phyloP scores from a whole-genome alignment of 2,888 invertebrate species.

The Sabatieria punctata region DNA sequence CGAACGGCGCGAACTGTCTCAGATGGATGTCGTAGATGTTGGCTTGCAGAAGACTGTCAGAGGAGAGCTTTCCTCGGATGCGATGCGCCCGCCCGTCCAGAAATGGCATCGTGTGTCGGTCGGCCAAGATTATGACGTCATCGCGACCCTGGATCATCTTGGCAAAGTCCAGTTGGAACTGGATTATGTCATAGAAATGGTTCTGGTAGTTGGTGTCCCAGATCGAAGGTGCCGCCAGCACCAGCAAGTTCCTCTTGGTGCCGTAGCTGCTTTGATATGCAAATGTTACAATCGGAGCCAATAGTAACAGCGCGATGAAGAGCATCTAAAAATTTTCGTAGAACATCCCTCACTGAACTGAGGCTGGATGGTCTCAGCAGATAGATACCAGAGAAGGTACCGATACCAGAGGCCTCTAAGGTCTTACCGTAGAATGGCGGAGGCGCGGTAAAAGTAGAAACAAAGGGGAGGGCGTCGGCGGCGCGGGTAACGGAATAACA shows the following conservation, averaged over 20 bases:
- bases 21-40: conserved; percentile 17
- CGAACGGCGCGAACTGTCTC: conserved; percentile 17
- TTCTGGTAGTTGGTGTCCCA: conserved; percentile 18
- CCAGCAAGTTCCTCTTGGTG: conserved; percentile 12
- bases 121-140: conserved; percentile 19
- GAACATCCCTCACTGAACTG: no score
- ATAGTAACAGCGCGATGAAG: no score
- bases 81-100: conserved; percentile 14
- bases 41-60: conserved; percentile 13
- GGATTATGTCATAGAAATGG: conserved; percentile 15
- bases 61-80: conserved; percentile 13
- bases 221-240: conserved; percentile 18
- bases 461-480: no score
- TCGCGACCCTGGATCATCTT: conserved; percentile 16
- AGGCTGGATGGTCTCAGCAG: no score
- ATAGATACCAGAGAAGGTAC: no score
- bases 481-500: no score
- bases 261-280: no score
- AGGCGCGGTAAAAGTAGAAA: no score
- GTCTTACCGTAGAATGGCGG: no score
- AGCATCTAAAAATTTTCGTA: no score
- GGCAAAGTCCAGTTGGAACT: conserved; percentile 18
- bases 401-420: no score
- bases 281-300: no score
- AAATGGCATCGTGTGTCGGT: conserved; percentile 19